These are phyloP conservation scores for Notolepis coatsorum DNA, from an alignment of 2,797 vertebrate species.

Conservation along the genomic window DNA sequence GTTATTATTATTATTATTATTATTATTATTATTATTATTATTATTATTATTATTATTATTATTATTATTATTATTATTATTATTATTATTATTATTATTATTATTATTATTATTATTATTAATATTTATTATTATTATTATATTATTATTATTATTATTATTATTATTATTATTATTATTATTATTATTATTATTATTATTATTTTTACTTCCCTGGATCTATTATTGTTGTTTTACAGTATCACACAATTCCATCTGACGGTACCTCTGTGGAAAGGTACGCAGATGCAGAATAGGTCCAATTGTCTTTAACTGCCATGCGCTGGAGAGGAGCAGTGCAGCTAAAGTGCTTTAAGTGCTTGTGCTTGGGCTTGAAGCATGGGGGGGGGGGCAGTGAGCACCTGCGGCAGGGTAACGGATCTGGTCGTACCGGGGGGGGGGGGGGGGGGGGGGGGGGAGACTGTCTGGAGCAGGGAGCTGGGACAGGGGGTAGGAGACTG, in stretches of 20 bases:
- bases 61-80: background rate
- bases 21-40: constrained; percentile 1
- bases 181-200: background rate
- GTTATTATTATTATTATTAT: background rate
- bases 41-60: background rate
- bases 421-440: constrained; percentile 62
- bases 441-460: constrained; percentile 67
- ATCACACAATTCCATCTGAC: constrained; percentile 60
- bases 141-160: background rate
- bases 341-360: constrained; percentile 88
- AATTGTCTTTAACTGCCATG: constrained; percentile 77
- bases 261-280: constrained; percentile 59
- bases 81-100: background rate
- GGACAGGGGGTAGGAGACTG: too few relatives aligned
- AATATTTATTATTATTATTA: background rate
- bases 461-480: constrained; percentile 66
- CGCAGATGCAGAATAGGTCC: constrained; percentile 65
- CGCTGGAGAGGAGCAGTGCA: constrained; percentile 63
- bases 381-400: constrained; percentile 54
- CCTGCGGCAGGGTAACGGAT: constrained; percentile 58
- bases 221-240: constrained; percentile 60
- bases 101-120: background rate
- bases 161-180: background rate
- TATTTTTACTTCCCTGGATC: constrained; percentile 25
- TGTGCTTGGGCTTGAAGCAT: constrained; percentile 78